Percentiles rank a stretch among this genome's conserved stretches.
Evolutionary conservation across 1,140 invertebrate genomes (phyloP).

Genomic region (Drosophila repletoides): DNA sequence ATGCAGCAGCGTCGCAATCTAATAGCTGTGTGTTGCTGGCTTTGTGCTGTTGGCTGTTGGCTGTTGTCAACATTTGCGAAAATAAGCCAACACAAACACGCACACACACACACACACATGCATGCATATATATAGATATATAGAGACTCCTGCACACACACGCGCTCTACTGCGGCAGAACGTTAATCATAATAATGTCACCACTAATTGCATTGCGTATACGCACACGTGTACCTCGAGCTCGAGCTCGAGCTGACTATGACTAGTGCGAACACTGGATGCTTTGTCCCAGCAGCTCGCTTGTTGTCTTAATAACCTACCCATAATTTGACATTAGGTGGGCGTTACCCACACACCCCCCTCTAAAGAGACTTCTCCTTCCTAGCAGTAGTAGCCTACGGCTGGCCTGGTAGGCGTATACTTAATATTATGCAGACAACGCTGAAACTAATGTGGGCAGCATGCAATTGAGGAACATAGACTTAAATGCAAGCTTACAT

Average conservation of each 20-base stretch:
- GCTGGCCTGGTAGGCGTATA: slow-evolving; percentile 50
- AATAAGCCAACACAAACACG: no score
- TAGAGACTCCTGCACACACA: background rate
- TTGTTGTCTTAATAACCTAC: slow-evolving; percentile 30
- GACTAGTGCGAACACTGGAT: slow-evolving; percentile 10
- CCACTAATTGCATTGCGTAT: slow-evolving; percentile 76
- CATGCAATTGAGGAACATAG: no score
- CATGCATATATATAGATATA: background rate
- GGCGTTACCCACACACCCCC: background rate
- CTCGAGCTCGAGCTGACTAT: no score
- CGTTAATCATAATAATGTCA: slow-evolving; percentile 78
- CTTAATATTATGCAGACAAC: slow-evolving; percentile 38
- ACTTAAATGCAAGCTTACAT: no score
- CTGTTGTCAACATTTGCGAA: slow-evolving; percentile 13
- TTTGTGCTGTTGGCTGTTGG: slow-evolving; percentile 17
- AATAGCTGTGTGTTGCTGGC: slow-evolving; percentile 40
- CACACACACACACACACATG: no score
- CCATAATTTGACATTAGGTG: slow-evolving; percentile 66
- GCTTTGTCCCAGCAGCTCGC: background rate
- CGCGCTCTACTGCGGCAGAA: slow-evolving; percentile 30
- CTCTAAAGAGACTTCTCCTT: no score
- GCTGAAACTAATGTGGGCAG: slow-evolving; percentile 1
- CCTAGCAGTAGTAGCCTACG: no score
- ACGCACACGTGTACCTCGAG: slow-evolving; percentile 70
- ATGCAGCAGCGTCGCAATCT: slow-evolving; percentile 60